Evolutionary conservation across 2,888 invertebrate species (phyloP), one percentile per base, ranked within the genome.

Genomic region (Drosophila pseudotakahashii): DNA sequence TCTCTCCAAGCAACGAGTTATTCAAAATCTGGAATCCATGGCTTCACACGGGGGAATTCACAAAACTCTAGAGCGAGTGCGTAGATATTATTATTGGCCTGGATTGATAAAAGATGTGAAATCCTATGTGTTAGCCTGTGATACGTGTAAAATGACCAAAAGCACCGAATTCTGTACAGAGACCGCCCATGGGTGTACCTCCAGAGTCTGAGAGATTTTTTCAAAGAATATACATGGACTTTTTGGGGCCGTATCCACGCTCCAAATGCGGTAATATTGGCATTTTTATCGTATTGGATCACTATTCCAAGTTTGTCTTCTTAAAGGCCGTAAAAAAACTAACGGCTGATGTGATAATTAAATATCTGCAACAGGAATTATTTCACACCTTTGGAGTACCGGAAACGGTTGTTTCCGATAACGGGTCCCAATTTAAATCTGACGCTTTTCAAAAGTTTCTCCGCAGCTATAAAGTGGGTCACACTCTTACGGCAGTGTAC

Each of bases 161-260:
- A 26, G 26, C 26, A 26, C 26, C 4, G 6, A 26, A 26, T 26
- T 26, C 26, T 0, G 5, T 26, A 26, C 26, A 26, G 6, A 26
- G 26, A 26, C 26, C 26, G 26, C 26, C 6, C 6, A 26, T 26
- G 26, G 26, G 26, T 0, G 6, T 26, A 26, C 26, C 26, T 26
- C 26, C 26, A 5, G 26, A 26, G 26, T 26, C 26, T 26, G 26
- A 26, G 6, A 26, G 26, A 26, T 26, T 26, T 6, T 26, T 26
- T 26, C 6, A 26, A 26, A 26, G 26, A 26, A 26, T 26, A 26
- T 26, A 26, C n/a, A 13, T 47, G 2, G 55, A 57, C 9, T 23
- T 45, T 9, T 34, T 47, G 7, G 45, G 55, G 0, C 36, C 36
- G 9, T 47, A 47, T 14, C 57, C 57, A 7, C 34, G 55, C 4